Base-by-base conservation (phyloP, 1,140 invertebrate genomes). In the Parasteatoda tepidariorum region DNA sequence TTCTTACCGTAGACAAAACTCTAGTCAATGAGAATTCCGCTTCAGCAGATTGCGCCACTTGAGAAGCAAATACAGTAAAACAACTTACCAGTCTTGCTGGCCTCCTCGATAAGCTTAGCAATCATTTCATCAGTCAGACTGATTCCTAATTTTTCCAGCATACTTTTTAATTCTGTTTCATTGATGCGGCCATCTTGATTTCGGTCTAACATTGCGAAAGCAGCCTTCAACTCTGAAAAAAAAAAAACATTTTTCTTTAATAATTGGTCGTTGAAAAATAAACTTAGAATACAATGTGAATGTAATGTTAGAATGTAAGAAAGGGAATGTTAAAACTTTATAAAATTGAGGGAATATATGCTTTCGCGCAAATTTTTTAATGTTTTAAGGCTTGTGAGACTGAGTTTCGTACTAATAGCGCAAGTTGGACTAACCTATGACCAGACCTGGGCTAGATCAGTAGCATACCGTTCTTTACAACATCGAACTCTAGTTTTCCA, bases 141-240 rank as follows among this genome's bases (percentile, higher is more conserved):
- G 84, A 94, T 94, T 84, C 93, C 93, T 76, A 94, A 90, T 87
- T 93, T 93, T 78, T 92, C 91, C 57, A 94, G 90, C 93, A 94
- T 94, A 87, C 92, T 92, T 88, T 94, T 93, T 84, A 94, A 88
- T 88, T 94, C 93, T 38, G 90, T 91, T 11, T 92, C 91, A 34
- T 92, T 94, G 59, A 94, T 91, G 86, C 92, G 91, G 6, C 93
- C 93, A 88, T 94, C 93, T 87, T 92, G 91, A 89, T 94, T 93
- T 83, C 92, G 90, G 87, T 94, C 93, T 88, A 94, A 88, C 74
- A 94, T 90, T 34, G 91, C 92, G 88, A 94, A 94, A 54, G 93
- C 93, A 86, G 92, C 93, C 85, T 92, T 91, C 82, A 94, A 89
- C 28, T 87, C 85, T 57, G 28, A 15, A 67, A 38, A 57, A n/a